Evolutionary conservation across 2,888 invertebrate genomes (phyloP), one percentile per base, ranked within the genome.

Genomic region (Agriotes lineatus): DNA sequence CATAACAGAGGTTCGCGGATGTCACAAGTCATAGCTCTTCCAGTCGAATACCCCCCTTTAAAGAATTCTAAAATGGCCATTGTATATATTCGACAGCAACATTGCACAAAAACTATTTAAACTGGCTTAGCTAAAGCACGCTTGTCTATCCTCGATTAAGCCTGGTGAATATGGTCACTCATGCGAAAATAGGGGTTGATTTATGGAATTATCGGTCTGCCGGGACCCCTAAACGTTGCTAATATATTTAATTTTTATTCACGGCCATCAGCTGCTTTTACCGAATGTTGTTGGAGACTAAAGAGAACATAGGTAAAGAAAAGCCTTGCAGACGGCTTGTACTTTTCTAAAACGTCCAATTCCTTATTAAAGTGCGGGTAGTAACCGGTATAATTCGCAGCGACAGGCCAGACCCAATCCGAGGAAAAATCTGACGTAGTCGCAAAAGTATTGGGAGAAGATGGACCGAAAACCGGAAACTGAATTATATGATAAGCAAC

Each of bases 81-180:
- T 69, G 63, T 69, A 22, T 30, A 44, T 16, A 19, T 42, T 69
- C 59, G 56, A 69, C 62, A 64, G 35, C 45, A 69, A 59, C 68
- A 69, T 63, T 64, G 54, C 63, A 64, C 52, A 69, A 69, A 61
- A 64, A 69, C 69, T 67, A 72, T 72, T 72, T 70, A 70, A 70
- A 68, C 61, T 68, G 67, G 65, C 62, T 68, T 72, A 59, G 59
- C 50, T 61, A 61, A 37, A 63, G 65, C 69, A 45, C 48, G 65
- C 60, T 65, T 10, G 60, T 48, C 52, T 35, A 61, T 60, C 65
- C 64, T 70, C 69, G 71, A 70, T 67, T 71, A 64, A 65, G 42
- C 63, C 25, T 48, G 56, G 37, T 67, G 64, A 71, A 71, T 71
- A 58, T 54, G 45, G 16, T 57, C 68, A 67, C 60, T 70, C 70